Conservation (phyloP, 1,140 invertebrate genomes). For the Temnothorax longispinosus region DNA sequence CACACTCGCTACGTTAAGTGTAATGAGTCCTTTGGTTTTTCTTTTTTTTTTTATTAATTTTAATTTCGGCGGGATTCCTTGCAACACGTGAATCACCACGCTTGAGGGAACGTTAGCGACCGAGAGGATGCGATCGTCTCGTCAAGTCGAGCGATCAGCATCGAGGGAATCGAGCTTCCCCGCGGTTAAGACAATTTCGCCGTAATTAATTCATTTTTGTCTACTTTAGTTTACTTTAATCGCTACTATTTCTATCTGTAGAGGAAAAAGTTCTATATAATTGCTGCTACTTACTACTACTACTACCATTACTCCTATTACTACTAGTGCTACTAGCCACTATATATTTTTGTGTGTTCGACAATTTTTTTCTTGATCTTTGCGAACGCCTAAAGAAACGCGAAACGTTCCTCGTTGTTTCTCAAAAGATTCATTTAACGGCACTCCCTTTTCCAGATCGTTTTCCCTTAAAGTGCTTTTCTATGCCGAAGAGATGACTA, state of each 20-base stretch:
- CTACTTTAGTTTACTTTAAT: constrained; percentile 83
- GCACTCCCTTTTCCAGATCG: neutral
- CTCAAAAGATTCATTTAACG: neutral
- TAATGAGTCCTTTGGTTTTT: constrained; percentile 71
- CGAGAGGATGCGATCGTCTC: neutral
- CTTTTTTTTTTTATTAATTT: constrained; percentile 74
- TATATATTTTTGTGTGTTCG: constrained; percentile 82
- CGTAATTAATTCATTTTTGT: constrained; percentile 79
- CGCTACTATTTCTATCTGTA: constrained; percentile 78
- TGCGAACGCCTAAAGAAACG: constrained; percentile 51
- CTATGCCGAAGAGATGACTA: neutral
- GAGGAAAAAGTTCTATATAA: constrained; percentile 78
- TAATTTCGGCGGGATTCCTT: constrained; percentile 61
- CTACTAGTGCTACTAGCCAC: constrained; percentile 74
- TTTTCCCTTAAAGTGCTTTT: neutral
- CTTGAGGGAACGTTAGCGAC: neutral
- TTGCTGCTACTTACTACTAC: constrained; percentile 69
- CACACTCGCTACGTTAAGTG: constrained; percentile 76
- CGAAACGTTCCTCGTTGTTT: neutral
- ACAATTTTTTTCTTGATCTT: constrained; percentile 75
- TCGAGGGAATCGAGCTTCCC: constrained; percentile 19
- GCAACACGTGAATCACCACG: constrained; percentile 19
- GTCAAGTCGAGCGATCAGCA: neutral
- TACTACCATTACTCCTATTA: constrained; percentile 74
- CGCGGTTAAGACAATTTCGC: constrained; percentile 77